Evolutionary conservation across 2,888 invertebrate species (phyloP), one percentile per base, ranked within the genome.

Genomic region (Agrochola macilenta): DNA sequence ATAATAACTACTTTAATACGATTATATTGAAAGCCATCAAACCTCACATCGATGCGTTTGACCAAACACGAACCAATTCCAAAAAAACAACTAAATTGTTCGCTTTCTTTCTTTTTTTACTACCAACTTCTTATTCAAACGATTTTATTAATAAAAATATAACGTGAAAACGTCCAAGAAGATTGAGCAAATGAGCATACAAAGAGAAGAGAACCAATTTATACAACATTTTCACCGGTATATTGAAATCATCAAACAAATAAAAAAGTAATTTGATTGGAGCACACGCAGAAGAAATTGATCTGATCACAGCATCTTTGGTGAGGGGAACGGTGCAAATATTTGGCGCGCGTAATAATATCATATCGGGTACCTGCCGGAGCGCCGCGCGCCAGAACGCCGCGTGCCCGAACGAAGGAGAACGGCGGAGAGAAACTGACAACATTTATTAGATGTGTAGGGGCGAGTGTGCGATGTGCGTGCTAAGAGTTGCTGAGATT

Each of bases 311-410:
- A 73, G 74, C 69, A 60, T 84, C 81, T 65, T 58, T n/a, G 35
- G 49, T 58, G 64, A 80, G 76, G 89, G 89, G 81, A 88, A 84
- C 82, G 86, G 85, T 69, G 90, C 92, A 93, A 94, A 95, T 94
- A 93, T 95, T 95, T 93, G 93, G 81, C 80, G 87, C 88, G 82
- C 87, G 91, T 93, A 94, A 95, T 95, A 94, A 94, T 94, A 94
- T 93, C 93, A 92, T 92, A 91, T 88, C 91, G 85, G 90, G 91
- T 93, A 94, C 94, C 93, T 93, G 93, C 87, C 84, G 86, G 84
- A n/a, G 58, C 20, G 65, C 35, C 52, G 57, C 43, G 58, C 20
- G 65, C 43, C 54, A 23, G 54, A 12, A 1, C 57, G 12, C 35
- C 52, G 57, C 43, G 58, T 14, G 65, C 43, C 54, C 23, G 54